phyloP scores from a whole-genome alignment of 2,113 vertebrate species.

The Neoarius graeffei region DNA sequence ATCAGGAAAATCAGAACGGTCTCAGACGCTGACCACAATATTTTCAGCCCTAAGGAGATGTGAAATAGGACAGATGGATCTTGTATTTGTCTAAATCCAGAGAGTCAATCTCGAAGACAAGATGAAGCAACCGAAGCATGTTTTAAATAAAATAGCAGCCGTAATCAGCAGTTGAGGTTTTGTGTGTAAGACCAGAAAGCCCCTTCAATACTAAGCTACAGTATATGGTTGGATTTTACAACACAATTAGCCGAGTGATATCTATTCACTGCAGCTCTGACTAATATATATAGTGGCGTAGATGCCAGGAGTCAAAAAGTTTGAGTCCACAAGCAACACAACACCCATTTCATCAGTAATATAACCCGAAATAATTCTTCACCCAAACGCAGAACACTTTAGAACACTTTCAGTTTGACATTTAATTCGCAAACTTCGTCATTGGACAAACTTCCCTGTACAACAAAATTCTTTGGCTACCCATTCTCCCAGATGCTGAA shows the following conservation, averaged over 20 bases:
- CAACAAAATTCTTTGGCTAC: too few species aligned
- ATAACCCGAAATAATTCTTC: neutral
- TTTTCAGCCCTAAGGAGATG: neutral
- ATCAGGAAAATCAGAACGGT: neutral
- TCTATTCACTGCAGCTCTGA: neutral
- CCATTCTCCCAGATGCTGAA: neutral
- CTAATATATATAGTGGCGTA: too few species aligned
- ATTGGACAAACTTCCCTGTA: neutral
- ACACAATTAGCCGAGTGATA: neutral
- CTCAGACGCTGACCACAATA: slow-evolving; percentile 6
- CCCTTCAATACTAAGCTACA: neutral
- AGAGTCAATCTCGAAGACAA: neutral
- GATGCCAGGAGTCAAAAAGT: neutral
- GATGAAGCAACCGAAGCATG: neutral
- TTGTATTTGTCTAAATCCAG: neutral
- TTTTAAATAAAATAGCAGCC: neutral
- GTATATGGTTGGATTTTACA: neutral
- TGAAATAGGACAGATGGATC: neutral
- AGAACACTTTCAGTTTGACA: neutral
- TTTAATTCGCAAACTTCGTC: neutral
- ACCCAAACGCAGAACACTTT: neutral
- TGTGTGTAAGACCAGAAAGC: neutral
- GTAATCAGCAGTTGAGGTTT: neutral
- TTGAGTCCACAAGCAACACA: too few species aligned
- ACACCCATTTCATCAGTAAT: neutral